Base-by-base conservation (phyloP, 2,797 vertebrate species). In the Ctenopoma multispine region DNA sequence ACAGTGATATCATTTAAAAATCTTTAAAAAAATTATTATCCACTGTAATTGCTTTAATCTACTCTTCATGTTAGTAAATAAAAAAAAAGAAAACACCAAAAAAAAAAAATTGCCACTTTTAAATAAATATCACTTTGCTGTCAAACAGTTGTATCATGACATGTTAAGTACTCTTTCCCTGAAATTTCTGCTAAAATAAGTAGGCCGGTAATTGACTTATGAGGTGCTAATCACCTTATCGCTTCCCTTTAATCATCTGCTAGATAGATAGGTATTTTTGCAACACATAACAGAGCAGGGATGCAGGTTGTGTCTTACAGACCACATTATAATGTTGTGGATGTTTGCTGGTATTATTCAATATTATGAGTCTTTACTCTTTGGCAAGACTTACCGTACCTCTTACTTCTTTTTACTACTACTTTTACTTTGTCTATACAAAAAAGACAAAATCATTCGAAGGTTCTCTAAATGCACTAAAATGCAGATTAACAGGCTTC, bases 331-430 rank as follows among this genome's bases (percentile, higher is more conserved):
- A 80, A 79, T 73, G 80, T 24, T 54, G 79, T 86, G 81, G 77
- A 85, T 69, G 87, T 94, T 95, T 95, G 94, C 93, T 96, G 96
- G 96, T 92, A 96, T 96, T 94, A 94, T 76, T 88, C 61, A 51
- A 73, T 79, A 75, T 46, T 77, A 93, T 87, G 93, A 94, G 95
- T 95, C 88, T 87, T 93, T 93, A 94, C 96, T 96, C 96, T 97
- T 96, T 96, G 96, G 96, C 96, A 95, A 96, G 95, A 95, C 95
- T 94, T 94, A 57, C 56, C 43, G 54, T 46, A 91, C 94, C 91
- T 93, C 92, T 91, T 92, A 67, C 21, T 41, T 69, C 9, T 83
- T 69, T 72, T 73, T 80, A n/a, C 44, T 46, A 46, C 18, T 20
- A 46, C 8, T 46, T 46, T 46, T 20, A 46, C 8, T 4, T 20